phyloP scores from a whole-genome alignment of 2,113 vertebrate genomes.

The Crotalus tigris region DNA sequence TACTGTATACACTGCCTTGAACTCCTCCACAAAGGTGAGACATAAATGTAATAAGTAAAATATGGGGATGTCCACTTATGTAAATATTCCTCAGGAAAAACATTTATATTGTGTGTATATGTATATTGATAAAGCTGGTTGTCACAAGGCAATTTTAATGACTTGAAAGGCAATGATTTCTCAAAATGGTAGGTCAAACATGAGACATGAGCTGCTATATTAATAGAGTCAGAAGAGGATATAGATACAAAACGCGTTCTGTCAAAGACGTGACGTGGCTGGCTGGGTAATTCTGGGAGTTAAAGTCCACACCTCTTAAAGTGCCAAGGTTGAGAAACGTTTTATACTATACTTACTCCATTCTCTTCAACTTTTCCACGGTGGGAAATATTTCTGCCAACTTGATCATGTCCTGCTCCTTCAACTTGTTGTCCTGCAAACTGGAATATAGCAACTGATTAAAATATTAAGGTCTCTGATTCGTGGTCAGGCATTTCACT shows the following conservation, averaged over 20 bases:
- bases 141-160: background rate
- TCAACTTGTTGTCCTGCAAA: slow-evolving; percentile 80
- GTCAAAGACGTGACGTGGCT: background rate
- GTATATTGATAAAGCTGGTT: background rate
- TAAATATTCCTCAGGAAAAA: background rate
- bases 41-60: background rate
- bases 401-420: slow-evolving; percentile 62
- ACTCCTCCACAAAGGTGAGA: background rate
- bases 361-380: slow-evolving; percentile 67
- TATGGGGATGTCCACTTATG: background rate
- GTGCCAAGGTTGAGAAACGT: background rate
- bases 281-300: background rate
- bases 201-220: background rate
- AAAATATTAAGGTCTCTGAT: rapidly evolving
- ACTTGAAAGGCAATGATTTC: background rate
- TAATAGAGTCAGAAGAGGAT: background rate
- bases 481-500: background rate
- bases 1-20: background rate
- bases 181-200: background rate
- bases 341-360: slow-evolving; percentile 71
- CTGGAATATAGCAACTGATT: slow-evolving; percentile 57
- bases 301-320: background rate
- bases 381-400: slow-evolving; percentile 65
- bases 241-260: background rate
- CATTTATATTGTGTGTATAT: background rate